Evolutionary conservation across 2,797 vertebrate species (phyloP).

Genomic region (Darevskia nairensis): DNA sequence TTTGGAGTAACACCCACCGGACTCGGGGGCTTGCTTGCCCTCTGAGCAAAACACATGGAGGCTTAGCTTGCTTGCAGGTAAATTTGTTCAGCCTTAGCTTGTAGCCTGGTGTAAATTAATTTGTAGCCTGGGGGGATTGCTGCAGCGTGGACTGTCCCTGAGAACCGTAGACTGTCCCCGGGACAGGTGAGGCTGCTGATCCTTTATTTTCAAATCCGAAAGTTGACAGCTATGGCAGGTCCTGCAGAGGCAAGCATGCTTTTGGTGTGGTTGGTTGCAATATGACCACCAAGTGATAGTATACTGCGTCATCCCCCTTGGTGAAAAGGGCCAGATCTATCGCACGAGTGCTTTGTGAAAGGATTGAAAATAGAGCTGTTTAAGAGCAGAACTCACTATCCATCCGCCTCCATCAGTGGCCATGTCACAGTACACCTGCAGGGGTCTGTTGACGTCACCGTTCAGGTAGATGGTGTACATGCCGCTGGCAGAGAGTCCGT

Average conservation of each 20-base stretch:
- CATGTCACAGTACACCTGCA: slow-evolving; percentile 90
- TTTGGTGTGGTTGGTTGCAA: neutral
- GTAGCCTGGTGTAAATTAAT: no score
- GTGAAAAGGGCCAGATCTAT: neutral
- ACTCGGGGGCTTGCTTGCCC: no score
- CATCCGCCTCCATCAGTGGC: slow-evolving; percentile 88
- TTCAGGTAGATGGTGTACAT: slow-evolving; percentile 84
- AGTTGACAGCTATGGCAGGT: no score
- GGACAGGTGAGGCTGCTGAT: no score
- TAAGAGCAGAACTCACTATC: slow-evolving; percentile 79
- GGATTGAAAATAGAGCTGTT: neutral
- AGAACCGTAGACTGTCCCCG: no score
- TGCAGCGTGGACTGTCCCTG: no score
- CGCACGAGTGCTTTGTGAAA: neutral
- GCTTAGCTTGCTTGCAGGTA: no score
- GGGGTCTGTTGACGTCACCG: slow-evolving; percentile 73
- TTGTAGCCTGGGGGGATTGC: no score
- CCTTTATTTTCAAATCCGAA: no score
- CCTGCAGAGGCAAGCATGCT: neutral
- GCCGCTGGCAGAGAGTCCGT: slow-evolving; percentile 78
- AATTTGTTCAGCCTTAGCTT: no score
- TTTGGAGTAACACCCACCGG: no score
- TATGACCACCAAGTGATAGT: neutral
- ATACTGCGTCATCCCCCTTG: neutral
- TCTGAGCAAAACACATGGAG: no score